A percentile compares a stretch with the other conserved stretches of the same genome.
Conservation (phyloP, 1,140 invertebrate genomes). For the Pseudomyrmex gracilis region DNA sequence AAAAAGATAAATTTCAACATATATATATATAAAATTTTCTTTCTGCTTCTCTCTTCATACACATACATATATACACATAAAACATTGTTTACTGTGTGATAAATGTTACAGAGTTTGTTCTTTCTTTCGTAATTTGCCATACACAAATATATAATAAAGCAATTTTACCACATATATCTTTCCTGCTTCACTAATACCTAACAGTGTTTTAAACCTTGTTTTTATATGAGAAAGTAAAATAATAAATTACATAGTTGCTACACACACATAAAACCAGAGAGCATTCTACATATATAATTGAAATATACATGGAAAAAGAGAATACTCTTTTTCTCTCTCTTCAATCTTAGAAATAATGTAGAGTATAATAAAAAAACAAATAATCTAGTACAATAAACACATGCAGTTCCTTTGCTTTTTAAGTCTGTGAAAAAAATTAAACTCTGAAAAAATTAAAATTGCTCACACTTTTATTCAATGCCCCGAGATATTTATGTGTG, state of each 20-base stretch:
- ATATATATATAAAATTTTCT: neutral
- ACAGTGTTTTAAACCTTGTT: neutral
- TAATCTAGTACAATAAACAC: constrained; percentile 40
- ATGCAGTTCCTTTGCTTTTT: constrained; percentile 23
- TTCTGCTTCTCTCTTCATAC: too few relatives aligned
- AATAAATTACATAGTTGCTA: neutral
- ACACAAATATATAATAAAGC: constrained; percentile 34
- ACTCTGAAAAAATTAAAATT: constrained; percentile 47
- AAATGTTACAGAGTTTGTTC: neutral
- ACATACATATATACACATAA: too few relatives aligned
- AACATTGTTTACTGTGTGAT: too few relatives aligned
- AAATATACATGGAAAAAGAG: neutral
- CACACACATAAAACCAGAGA: too few relatives aligned
- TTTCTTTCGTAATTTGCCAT: constrained; percentile 19
- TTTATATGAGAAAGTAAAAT: neutral
- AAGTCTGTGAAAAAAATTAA: constrained; percentile 25
- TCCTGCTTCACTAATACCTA: neutral
- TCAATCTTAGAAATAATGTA: too few relatives aligned
- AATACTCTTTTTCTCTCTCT: too few relatives aligned
- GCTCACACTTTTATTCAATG: constrained; percentile 46
- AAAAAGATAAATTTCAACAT: constrained; percentile 11
- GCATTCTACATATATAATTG: constrained; percentile 29
- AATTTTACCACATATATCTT: constrained; percentile 28
- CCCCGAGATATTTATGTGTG: constrained; percentile 34
- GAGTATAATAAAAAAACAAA: constrained; percentile 34